Percentiles rank a stretch among this genome's conserved stretches.
Conservation (phyloP, 2,888 invertebrate species). For the Ferdinandea cuprea region DNA sequence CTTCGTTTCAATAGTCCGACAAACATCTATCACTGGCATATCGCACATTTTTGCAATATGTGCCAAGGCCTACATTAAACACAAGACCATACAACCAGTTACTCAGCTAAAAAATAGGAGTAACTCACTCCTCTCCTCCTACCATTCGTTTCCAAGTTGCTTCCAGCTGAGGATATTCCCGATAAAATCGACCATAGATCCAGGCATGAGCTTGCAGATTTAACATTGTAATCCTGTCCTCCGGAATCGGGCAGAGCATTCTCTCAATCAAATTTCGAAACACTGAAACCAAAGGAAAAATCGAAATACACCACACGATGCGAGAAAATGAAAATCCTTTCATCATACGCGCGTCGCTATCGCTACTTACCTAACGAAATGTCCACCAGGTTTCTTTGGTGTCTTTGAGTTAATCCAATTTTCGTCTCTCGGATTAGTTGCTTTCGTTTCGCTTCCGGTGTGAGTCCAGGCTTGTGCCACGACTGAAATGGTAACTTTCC, state of each 20-base stretch:
- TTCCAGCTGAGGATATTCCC: conserved; percentile 68
- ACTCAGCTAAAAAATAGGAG: neutral
- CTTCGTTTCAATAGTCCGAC: conserved; percentile 84
- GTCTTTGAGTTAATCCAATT: conserved; percentile 86
- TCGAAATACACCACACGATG: neutral
- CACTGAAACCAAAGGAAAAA: conserved; percentile 59
- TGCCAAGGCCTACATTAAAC: conserved; percentile 46
- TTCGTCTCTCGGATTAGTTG: conserved; percentile 87
- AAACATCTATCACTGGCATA: conserved; percentile 83
- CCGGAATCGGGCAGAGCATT: conserved; percentile 75
- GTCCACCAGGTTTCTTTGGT: conserved; percentile 83
- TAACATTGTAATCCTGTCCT: conserved; percentile 72
- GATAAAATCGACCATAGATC: conserved; percentile 71
- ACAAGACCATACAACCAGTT: neutral
- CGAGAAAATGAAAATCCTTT: conserved; percentile 42
- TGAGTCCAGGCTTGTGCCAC: conserved; percentile 81
- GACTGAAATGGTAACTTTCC: conserved; percentile 88
- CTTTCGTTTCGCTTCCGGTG: conserved; percentile 85
- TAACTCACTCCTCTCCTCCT: neutral
- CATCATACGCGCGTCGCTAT: neutral
- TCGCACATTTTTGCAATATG: conserved; percentile 84
- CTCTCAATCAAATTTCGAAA: conserved; percentile 75
- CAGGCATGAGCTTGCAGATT: conserved; percentile 75
- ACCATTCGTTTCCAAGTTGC: conserved; percentile 69
- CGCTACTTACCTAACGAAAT: conserved; percentile 66